These are phyloP conservation scores for Epistrophella euchroma DNA, from an alignment of 2,888 invertebrate species.

Conservation along the genomic window DNA sequence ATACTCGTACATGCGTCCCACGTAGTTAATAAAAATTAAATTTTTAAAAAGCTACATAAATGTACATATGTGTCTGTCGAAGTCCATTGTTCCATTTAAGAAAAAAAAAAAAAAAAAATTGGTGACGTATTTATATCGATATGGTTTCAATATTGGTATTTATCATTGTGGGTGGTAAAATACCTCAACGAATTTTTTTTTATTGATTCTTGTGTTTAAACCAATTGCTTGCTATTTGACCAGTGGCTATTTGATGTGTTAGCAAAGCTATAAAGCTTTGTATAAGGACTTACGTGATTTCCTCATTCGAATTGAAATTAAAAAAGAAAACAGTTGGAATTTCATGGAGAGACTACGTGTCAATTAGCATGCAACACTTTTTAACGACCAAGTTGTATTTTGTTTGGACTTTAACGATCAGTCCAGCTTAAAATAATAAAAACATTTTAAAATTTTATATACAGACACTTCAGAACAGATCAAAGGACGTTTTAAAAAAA, in stretches of 20 bases:
- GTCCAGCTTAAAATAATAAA: not conserved
- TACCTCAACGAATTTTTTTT: not conserved
- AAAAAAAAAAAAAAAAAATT: not conserved
- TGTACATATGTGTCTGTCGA: not conserved
- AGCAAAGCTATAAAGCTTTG: slow-evolving; percentile 7
- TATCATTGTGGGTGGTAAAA: slow-evolving; percentile 5
- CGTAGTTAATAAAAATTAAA: slow-evolving; percentile 13
- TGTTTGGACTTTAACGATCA: not conserved
- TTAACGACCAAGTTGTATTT: not conserved
- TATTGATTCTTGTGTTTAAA: slow-evolving; percentile 7
- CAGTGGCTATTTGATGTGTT: not conserved
- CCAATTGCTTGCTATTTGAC: not conserved
- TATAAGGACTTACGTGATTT: not conserved
- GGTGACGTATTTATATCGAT: not conserved
- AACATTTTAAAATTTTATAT: not conserved
- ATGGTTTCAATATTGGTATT: not conserved
- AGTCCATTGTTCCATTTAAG: slow-evolving; percentile 6
- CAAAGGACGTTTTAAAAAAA: not conserved
- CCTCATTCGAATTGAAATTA: not conserved
- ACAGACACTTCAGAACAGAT: not conserved
- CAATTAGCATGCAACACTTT: slow-evolving; percentile 1
- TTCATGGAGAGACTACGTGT: slow-evolving; percentile 9
- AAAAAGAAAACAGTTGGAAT: not conserved
- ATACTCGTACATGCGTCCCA: slow-evolving; percentile 12
- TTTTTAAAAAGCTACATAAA: not conserved